Conservation (phyloP, 1,140 invertebrate genomes). For the Paracyclopina nana region DNA sequence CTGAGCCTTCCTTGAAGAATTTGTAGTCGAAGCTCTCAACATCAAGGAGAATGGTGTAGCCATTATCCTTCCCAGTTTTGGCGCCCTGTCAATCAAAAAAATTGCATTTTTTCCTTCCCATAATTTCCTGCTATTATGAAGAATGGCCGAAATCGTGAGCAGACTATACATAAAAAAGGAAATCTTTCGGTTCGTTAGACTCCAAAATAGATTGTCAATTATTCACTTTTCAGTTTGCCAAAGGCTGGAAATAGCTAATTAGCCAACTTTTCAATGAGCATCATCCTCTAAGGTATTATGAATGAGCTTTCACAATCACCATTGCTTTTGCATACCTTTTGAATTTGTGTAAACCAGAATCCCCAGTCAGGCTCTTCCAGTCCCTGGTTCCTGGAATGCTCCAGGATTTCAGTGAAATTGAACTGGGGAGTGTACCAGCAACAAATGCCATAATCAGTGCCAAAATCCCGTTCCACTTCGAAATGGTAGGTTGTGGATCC, state of each 20-base stretch:
- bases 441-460: constrained; percentile 14
- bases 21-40: constrained; percentile 15
- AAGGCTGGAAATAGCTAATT: no score
- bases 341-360: constrained; percentile 10
- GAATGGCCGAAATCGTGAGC: no score
- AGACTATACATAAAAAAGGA: no score
- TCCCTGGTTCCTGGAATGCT: not conserved
- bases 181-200: no score
- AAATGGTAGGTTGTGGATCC: not conserved
- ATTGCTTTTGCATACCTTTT: not conserved
- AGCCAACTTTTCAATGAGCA: no score
- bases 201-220: no score
- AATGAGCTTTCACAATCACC: not conserved
- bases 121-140: no score
- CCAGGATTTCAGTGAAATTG: constrained; percentile 9
- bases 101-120: no score
- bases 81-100: no score
- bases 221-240: no score
- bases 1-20: constrained; percentile 13
- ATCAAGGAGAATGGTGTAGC: constrained; percentile 15
- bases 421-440: constrained; percentile 13
- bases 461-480: constrained; percentile 13
- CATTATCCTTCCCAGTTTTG: constrained; percentile 16
- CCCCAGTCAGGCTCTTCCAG: constrained; percentile 13
- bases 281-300: no score